Evolutionary conservation across 2,113 vertebrate genomes (phyloP).

Genomic region (Nothocercus julius): DNA sequence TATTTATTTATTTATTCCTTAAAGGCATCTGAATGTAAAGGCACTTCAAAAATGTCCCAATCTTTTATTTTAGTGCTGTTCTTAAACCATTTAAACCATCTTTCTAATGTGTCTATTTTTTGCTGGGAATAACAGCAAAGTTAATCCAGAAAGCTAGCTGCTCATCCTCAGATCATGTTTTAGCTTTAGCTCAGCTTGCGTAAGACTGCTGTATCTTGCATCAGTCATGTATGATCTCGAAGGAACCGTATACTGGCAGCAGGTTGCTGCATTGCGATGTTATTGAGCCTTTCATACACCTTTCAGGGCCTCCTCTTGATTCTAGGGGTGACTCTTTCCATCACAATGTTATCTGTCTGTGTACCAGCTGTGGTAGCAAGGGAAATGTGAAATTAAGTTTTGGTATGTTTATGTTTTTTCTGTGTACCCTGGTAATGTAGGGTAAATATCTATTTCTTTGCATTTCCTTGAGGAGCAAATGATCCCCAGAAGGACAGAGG

Average conservation of each 20-base stretch:
- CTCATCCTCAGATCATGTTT: neutral
- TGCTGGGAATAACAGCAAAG: neutral
- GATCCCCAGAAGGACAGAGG: neutral
- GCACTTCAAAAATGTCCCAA: neutral
- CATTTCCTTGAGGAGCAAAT: neutral
- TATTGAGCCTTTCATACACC: neutral
- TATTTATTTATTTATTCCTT: neutral
- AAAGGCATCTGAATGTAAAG: neutral
- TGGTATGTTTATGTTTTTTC: neutral
- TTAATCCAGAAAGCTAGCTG: neutral
- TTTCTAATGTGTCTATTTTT: neutral
- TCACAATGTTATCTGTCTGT: neutral
- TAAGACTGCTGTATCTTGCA: neutral
- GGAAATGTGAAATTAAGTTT: neutral
- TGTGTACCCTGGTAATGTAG: neutral
- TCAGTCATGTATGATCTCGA: neutral
- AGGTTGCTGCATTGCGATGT: rapidly evolving
- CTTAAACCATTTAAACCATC: neutral
- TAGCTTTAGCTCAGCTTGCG: neutral
- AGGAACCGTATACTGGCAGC: neutral
- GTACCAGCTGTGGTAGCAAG: neutral
- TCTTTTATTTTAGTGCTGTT: neutral
- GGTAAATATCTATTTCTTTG: neutral
- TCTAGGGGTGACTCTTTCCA: neutral
- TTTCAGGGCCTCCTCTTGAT: neutral